Evolutionary conservation across 2,888 invertebrate genomes (phyloP).

Genomic region (Entomobrya multifasciata): DNA sequence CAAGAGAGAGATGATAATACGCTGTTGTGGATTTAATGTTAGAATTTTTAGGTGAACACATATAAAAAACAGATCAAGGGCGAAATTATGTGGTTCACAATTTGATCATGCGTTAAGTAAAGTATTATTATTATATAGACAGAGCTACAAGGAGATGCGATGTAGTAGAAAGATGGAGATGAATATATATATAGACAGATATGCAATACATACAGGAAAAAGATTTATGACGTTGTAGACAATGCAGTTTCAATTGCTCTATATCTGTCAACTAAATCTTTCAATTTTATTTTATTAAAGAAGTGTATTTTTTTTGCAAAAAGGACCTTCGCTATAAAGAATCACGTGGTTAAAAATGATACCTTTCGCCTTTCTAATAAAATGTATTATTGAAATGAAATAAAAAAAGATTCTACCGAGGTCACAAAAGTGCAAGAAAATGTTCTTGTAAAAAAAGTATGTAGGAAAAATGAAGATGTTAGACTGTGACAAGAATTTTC

Average conservation of each 20-base stretch:
- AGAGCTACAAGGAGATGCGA: not conserved
- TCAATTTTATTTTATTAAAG: slow-evolving; percentile 54
- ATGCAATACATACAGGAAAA: slow-evolving; percentile 25
- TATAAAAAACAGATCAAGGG: slow-evolving; percentile 73
- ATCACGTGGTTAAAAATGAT: too few species aligned
- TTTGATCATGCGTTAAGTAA: slow-evolving; percentile 70
- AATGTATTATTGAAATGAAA: slow-evolving; percentile 14
- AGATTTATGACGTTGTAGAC: slow-evolving; percentile 68
- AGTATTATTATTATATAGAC: slow-evolving; percentile 12
- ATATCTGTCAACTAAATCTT: slow-evolving; percentile 68
- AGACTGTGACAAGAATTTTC: too few species aligned
- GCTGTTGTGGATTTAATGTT: slow-evolving; percentile 33
- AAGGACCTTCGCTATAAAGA: too few species aligned
- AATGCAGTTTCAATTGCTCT: slow-evolving; percentile 71
- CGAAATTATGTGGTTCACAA: slow-evolving; percentile 70
- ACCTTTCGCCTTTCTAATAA: slow-evolving; percentile 28
- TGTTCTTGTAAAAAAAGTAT: not conserved
- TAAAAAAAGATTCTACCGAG: slow-evolving; percentile 29
- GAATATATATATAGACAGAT: not conserved
- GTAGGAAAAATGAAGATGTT: too few species aligned
- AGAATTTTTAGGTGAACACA: slow-evolving; percentile 56
- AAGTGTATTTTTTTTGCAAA: not conserved
- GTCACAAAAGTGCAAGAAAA: slow-evolving; percentile 2
- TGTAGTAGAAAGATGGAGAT: not conserved
- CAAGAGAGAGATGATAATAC: not conserved